Evolutionary conservation across 2,888 invertebrate genomes (phyloP).

Genomic region (Brachycybe producta): DNA sequence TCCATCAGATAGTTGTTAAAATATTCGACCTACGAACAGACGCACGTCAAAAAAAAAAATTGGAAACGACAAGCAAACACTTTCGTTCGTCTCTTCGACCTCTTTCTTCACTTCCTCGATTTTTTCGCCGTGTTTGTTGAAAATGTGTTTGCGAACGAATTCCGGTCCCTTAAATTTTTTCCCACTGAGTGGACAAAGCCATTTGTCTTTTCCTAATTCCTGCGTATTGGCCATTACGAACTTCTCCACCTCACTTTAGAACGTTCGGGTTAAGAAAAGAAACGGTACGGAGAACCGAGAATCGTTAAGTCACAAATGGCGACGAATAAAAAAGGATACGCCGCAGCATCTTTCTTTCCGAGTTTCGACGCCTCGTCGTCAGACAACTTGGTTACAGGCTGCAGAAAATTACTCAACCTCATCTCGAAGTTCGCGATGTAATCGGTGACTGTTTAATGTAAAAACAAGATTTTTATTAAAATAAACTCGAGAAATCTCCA

Average conservation of each 20-base stretch:
- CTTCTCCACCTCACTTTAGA: slow-evolving; percentile 65
- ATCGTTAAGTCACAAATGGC: no score
- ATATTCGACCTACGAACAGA: slow-evolving; percentile 59
- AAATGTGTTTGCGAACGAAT: slow-evolving; percentile 95
- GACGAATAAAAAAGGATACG: slow-evolving; percentile 36
- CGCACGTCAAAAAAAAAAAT: no score
- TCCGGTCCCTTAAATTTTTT: slow-evolving; percentile 99
- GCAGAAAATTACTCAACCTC: slow-evolving; percentile 81
- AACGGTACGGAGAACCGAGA: no score
- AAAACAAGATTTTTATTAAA: slow-evolving; percentile 4
- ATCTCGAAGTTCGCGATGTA: slow-evolving; percentile 56
- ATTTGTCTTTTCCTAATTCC: slow-evolving; percentile 93
- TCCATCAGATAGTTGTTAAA: slow-evolving; percentile 93
- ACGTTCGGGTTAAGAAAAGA: slow-evolving; percentile 20
- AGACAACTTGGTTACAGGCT: slow-evolving; percentile 53
- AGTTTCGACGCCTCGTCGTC: slow-evolving; percentile 67
- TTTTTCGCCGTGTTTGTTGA: slow-evolving; percentile 93
- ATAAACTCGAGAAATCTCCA: no score
- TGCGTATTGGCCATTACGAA: slow-evolving; percentile 93
- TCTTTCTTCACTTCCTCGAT: slow-evolving; percentile 94
- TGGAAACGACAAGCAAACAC: no score
- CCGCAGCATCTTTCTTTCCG: slow-evolving; percentile 62
- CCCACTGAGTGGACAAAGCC: slow-evolving; percentile 95
- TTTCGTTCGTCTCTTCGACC: slow-evolving; percentile 43
- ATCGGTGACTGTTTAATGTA: slow-evolving; percentile 33